Evolutionary conservation across 1,140 invertebrate genomes (phyloP), one percentile per base, ranked within the genome.

Genomic region (Eurosta solidaginis): DNA sequence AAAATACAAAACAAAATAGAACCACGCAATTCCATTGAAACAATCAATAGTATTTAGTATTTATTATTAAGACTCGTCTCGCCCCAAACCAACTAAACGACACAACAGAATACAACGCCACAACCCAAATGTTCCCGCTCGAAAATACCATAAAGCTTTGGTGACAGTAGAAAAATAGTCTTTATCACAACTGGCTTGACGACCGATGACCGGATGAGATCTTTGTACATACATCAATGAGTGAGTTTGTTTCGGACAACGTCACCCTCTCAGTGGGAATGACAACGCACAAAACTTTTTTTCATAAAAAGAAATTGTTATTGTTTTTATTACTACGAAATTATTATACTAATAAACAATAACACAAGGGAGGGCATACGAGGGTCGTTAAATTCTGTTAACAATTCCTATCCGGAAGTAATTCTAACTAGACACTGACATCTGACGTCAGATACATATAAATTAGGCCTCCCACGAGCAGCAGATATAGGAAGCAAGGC

Each of bases 11-110:
- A 25, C 22, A 74, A 74, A 45, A 20, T 42, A 47, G 20, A 47
- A 42, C 59, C 17, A 74, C 40, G 42, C 73, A 74, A 29, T 47
- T 74, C 44, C 73, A 74, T 74, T 68, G 59, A 29, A 68, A 68
- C 59, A 33, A 52, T 52, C 49, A 68, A 40, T 17, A 68, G 33
- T 40, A 42, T n/a, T n/a, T 20, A 54, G 14, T 27, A 27, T 2
- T 1, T 4, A 25, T 14, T 40, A 17, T 68, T 27, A 68, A 68
- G 33, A 68, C 59, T 33, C 59, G 59, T 33, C 59, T 27, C 59
- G 59, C 36, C 59, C 40, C 59, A 27, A 52, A 52, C n/a, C 33
- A 68, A 68, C 33, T 40, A 29, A 27, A 54, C 17, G 17, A 4
- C 59, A 7, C 33, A 7, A 17, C 59, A 68, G n/a, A n/a, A n/a